Conservation (phyloP, 2,888 invertebrate species). For the Melinopterus prodromus region DNA sequence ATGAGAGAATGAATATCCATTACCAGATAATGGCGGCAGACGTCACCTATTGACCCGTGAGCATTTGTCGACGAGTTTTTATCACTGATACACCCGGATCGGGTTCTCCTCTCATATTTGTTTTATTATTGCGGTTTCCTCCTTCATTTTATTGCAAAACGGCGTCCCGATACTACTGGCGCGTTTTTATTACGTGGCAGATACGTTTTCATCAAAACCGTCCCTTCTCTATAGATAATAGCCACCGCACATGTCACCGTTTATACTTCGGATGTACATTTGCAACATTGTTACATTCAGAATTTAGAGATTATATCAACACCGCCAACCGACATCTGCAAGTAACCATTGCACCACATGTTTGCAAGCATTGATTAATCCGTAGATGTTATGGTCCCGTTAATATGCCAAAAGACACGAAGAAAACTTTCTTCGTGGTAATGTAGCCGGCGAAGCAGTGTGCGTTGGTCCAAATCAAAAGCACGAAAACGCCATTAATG, state of each 20-base stretch:
- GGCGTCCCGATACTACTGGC: constrained; percentile 30
- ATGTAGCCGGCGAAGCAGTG: neutral
- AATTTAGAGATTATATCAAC: neutral
- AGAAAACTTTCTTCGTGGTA: neutral
- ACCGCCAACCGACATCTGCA: no score
- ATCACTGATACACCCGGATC: constrained; percentile 28
- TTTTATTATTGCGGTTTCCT: constrained; percentile 35
- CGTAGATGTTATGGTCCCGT: neutral
- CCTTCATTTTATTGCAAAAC: constrained; percentile 35
- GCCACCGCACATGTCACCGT: neutral
- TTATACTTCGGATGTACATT: neutral
- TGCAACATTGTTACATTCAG: neutral
- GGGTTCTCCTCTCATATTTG: constrained; percentile 30
- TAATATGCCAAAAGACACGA: neutral
- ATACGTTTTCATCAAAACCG: constrained; percentile 43
- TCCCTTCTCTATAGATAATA: neutral
- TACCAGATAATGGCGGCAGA: constrained; percentile 41
- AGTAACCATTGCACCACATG: neutral
- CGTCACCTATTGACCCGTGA: constrained; percentile 40
- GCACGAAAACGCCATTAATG: neutral
- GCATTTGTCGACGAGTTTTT: constrained; percentile 38
- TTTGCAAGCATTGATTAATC: neutral
- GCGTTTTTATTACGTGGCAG: constrained; percentile 41
- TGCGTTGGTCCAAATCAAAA: constrained; percentile 12
- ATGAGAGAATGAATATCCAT: constrained; percentile 44